Evolutionary conservation across 2,888 invertebrate species (phyloP).

Genomic region (Meandrusa payeni): DNA sequence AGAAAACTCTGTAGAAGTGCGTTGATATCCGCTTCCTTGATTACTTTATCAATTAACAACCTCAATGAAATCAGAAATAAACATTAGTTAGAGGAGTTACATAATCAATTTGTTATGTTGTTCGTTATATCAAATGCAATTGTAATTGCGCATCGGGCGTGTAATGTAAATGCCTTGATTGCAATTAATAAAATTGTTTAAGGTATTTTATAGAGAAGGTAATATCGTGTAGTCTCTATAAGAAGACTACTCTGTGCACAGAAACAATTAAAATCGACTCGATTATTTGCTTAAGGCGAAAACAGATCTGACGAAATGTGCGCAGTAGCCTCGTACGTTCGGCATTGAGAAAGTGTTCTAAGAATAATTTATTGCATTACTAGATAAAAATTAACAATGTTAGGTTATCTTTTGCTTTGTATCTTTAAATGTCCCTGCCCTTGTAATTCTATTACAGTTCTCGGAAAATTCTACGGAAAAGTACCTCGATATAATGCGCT

Average conservation of each 20-base stretch:
- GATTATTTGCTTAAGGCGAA: constrained; percentile 58
- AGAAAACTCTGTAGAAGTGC: too few species aligned
- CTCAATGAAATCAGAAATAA: too few species aligned
- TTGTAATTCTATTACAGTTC: neutral
- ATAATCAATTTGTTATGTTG: constrained; percentile 11
- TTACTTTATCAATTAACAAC: constrained; percentile 1
- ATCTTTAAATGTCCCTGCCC: neutral
- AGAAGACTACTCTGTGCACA: constrained; percentile 26
- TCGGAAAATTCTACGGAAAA: constrained; percentile 13
- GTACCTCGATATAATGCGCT: constrained; percentile 1
- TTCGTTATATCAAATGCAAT: constrained; percentile 5
- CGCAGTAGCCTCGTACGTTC: constrained; percentile 32
- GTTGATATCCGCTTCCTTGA: too few species aligned
- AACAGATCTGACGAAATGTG: constrained; percentile 48
- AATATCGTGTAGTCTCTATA: constrained; percentile 16
- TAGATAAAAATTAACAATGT: constrained; percentile 10
- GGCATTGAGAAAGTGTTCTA: constrained; percentile 28
- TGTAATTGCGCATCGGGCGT: constrained; percentile 15
- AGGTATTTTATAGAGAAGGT: constrained; percentile 2
- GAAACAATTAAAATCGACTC: constrained; percentile 59
- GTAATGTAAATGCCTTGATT: constrained; percentile 7
- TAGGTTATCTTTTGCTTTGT: constrained; percentile 3
- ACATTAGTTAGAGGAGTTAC: constrained; percentile 5
- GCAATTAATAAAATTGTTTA: constrained; percentile 16
- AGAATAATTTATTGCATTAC: constrained; percentile 24